A percentile compares a stretch with the other conserved stretches of the same genome.
phyloP scores from a whole-genome alignment of 2,797 vertebrate genomes.

The Toxotes lorentzi region DNA sequence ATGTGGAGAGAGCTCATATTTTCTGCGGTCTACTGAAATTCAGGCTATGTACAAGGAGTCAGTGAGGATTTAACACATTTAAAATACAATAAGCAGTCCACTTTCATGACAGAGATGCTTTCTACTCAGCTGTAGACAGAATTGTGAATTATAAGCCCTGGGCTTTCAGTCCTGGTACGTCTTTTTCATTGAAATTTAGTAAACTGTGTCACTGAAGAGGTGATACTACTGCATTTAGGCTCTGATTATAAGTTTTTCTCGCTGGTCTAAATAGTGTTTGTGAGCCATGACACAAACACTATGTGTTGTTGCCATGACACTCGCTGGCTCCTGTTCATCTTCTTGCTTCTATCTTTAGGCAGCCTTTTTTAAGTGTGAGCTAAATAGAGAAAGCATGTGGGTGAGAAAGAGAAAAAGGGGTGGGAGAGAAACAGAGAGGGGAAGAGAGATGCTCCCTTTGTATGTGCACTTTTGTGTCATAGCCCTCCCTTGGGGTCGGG shows the following conservation, averaged over 20 bases:
- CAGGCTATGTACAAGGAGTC: slow-evolving; percentile 31
- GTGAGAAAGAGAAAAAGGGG: slow-evolving; percentile 78
- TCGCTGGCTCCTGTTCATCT: slow-evolving; percentile 82
- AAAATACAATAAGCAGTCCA: slow-evolving; percentile 23
- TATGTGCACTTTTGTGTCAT: slow-evolving; percentile 64
- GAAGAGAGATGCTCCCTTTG: slow-evolving; percentile 80
- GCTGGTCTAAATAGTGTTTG: slow-evolving; percentile 76
- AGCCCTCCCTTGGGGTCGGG: slow-evolving; percentile 66
- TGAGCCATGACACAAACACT: too few species aligned
- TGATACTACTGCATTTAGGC: slow-evolving; percentile 50
- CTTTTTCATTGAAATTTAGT: slow-evolving; percentile 35
- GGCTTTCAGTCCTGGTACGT: slow-evolving; percentile 37
- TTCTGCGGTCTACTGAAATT: slow-evolving; percentile 24
- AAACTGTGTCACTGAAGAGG: slow-evolving; percentile 57
- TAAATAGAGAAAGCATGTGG: slow-evolving; percentile 83
- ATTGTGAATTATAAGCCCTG: slow-evolving; percentile 35
- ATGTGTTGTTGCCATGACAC: slow-evolving; percentile 83
- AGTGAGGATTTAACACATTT: slow-evolving; percentile 37
- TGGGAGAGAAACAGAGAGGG: slow-evolving; percentile 66
- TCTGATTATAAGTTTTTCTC: slow-evolving; percentile 68
- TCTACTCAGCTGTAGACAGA: slow-evolving; percentile 24
- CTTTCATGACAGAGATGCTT: slow-evolving; percentile 34
- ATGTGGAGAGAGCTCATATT: slow-evolving; percentile 1
- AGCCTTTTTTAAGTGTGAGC: slow-evolving; percentile 82
- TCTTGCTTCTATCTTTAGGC: slow-evolving; percentile 85